Base-by-base conservation (phyloP, 2,888 invertebrate species). In the Nomada fabriciana region DNA sequence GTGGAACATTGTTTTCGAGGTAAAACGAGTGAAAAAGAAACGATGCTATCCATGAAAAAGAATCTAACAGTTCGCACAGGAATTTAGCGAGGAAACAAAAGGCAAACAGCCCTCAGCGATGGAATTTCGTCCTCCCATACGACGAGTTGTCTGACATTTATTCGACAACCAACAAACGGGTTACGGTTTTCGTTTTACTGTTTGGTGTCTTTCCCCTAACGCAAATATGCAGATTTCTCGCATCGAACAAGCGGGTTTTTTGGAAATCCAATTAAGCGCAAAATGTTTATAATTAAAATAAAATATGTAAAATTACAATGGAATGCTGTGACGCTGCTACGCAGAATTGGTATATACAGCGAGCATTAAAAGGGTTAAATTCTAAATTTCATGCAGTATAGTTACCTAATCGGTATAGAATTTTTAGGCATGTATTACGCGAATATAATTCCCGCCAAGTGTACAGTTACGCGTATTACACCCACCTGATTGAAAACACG, bases 361-460 rank as follows among this genome's bases (percentile, higher is more conserved):
- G 36, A 7, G 36, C 1, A 36, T 36, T 36, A 36, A 36, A 36
- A 36, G 36, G 36, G 36, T 36, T 36, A 7, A 36, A 36, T 36
- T 36, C 29, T 25, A 25, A 25, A 25, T 25, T 25, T 25, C 25
- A 7, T 36, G 36, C 36, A 36, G 36, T 36, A 1, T 7, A 36
- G 36, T 36, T 36, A 36, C 36, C 36, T 7, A 7, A 36, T 36
- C 7, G 36, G 36, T 36, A 36, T 36, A 36, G 36, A 36, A 36
- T 36, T 36, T 36, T 36, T 7, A 7, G 5, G 36, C 7, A 36
- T 36, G 36, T 36, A 7, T 36, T 36, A 36, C 0, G 36, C 70
- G 69, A 83, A 57, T 69, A 63, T 68, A 61, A 75, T 82, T 85
- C 61, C 78, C 82, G 68, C 60, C 55, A 60, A 53, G 20, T 74